Evolutionary conservation across 2,113 vertebrate species (phyloP), one percentile per base, ranked within the genome.

Genomic region (Sprattus sprattus): DNA sequence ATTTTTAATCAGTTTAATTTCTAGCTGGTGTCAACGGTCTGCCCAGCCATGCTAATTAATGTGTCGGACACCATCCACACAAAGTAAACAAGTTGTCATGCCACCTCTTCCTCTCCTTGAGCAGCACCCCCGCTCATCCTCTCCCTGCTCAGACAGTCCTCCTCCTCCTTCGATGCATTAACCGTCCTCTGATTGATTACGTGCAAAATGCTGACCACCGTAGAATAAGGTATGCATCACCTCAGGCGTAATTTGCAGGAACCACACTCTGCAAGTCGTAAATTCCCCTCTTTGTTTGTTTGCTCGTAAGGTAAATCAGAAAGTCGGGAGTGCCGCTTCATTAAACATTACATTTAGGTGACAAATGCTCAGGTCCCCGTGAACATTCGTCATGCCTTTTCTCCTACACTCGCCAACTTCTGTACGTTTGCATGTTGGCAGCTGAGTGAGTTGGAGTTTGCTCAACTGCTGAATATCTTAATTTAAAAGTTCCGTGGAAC

Each of bases 341-440:
- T 75, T 75, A 75, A 75, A 75, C 67, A 39, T 75, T 75, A 75
- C 67, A 75, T 75, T 75, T 75, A 75, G 25, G 25, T 75, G 67
- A 75, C 67, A 32, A 75, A 75, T 75, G 67, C 67, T 15, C 28
- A 39, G 67, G 67, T 15, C 10, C 67, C 67, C 28, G 2, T 15
- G 4, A 16, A 75, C 67, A 75, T 75, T 15, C 67, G 83, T 46
- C 32, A 44, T 45, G 57, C 39, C 44, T 84, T 64, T 84, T 11
- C 39, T 60, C 25, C 16, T 1, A 20, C 20, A 5, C 22, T 18
- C 16, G 2, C 39, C 32, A n/a, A 45, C 20, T 39, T 67, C 11
- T 0, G 67, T 39, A 15, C 15, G 25, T 75, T 39, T 10, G 67
- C 28, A 75, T 39, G 67, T 75, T 75, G 67, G 28, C 67, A 75